phyloP scores from a whole-genome alignment of 2,888 invertebrate genomes.

The Dicroscelio sp. region DNA sequence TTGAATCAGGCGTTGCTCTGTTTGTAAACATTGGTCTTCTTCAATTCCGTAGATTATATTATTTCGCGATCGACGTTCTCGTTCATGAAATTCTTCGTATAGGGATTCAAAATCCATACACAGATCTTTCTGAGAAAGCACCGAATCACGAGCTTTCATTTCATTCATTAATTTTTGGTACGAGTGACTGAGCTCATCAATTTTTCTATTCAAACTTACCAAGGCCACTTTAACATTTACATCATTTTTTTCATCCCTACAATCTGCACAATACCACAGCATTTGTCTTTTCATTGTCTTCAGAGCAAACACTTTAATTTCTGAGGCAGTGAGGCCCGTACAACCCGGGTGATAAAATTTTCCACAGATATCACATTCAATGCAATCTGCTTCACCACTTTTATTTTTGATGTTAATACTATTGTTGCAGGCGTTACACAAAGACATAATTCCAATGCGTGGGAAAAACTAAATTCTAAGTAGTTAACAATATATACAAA shows the following conservation, averaged over 20 bases:
- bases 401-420: neutral
- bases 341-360: neutral
- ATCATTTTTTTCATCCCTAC: neutral
- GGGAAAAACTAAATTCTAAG: too few species aligned
- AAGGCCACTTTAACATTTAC: neutral
- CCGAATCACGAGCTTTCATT: neutral
- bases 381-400: neutral
- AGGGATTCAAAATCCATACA: neutral
- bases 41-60: neutral
- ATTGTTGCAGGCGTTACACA: conserved; percentile 56
- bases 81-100: neutral
- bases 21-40: neutral
- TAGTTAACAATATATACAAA: too few species aligned
- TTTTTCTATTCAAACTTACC: neutral
- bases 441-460: neutral
- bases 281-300: neutral
- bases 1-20: neutral
- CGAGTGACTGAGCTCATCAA: neutral
- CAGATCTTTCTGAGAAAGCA: neutral
- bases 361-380: neutral
- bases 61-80: neutral
- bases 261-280: neutral
- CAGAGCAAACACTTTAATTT: neutral
- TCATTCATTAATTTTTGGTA: neutral
- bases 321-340: neutral